Evolutionary conservation across 2,113 vertebrate species (phyloP), one percentile per base, ranked within the genome.

Genomic region (Perca flavescens): DNA sequence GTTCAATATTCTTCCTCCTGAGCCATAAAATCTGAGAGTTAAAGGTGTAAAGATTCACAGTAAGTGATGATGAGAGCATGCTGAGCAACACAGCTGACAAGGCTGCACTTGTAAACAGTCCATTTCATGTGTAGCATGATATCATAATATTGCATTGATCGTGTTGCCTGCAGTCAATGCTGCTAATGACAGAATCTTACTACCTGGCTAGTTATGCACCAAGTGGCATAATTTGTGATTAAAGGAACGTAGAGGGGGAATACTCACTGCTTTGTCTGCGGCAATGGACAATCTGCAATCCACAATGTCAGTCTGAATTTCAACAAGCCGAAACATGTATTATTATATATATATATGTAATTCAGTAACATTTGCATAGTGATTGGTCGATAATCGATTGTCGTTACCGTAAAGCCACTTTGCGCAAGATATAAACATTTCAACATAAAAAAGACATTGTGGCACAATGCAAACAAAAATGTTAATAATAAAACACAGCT

Each of bases 151-250:
- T 36, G 46, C 62, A 80, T 81, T 81, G 88, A 86, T 82, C 63
- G 47, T 15, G 64, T 47, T 86, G 84, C 79, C 61, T 77, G 60
- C 50, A 21, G 76, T 86, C 83, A 67, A 61, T 73, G 72, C 28
- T 62, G 73, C 79, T 80, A 82, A 91, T 84, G 85, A 88, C 68
- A 74, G 31, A 77, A n/a, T 89, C 60, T 75, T 57, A 79, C 63
- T 46, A 57, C 62, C 65, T 28, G 52, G 64, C 62, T 77, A 11
- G 76, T 75, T 80, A 67, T 25, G 72, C 56, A 76, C 52, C 67
- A 25, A 76, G 61, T 71, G 64, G 58, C 53, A 76, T 74, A 12
- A 74, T 84, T 74, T 79, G 34, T 65, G 73, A 82, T 84, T 60
- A 65, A 53, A 50, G 60, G 40, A 54, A 63, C 64, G 36, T 13